These are phyloP conservation scores for Spialia ferax DNA, from an alignment of 2,888 invertebrate species.

Conservation along the genomic window DNA sequence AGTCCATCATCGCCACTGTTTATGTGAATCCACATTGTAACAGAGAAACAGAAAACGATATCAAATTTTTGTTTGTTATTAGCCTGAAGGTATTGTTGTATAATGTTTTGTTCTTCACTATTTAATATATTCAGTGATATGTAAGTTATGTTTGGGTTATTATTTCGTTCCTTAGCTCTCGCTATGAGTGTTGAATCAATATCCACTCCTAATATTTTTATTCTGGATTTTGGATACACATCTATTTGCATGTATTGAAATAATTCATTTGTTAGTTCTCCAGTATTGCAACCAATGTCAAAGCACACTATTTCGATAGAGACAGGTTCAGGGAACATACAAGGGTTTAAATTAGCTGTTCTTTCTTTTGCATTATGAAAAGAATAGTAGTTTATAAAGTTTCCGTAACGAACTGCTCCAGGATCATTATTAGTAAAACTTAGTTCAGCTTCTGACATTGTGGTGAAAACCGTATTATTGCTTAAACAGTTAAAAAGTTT, in stretches of 20 bases:
- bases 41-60: constrained; percentile 92
- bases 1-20: constrained; percentile 93
- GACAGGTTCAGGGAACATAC: constrained; percentile 64
- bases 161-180: constrained; percentile 87
- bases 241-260: constrained; percentile 77
- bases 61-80: constrained; percentile 85
- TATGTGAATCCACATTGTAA: constrained; percentile 97
- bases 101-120: constrained; percentile 57
- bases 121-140: constrained; percentile 88
- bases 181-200: constrained; percentile 90
- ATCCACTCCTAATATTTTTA: constrained; percentile 90
- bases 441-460: constrained; percentile 54
- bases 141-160: constrained; percentile 80
- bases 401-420: constrained; percentile 92
- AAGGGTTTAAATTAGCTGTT: constrained; percentile 83
- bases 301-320: constrained; percentile 80
- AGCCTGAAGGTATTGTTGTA: constrained; percentile 79
- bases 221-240: constrained; percentile 63
- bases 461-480: background rate
- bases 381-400: constrained; percentile 95
- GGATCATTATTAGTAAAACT: constrained; percentile 88
- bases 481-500: too few relatives aligned
- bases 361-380: constrained; percentile 92
- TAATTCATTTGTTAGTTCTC: constrained; percentile 89
- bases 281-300: constrained; percentile 93